These are phyloP conservation scores for Uropsilus gracilis DNA, from an alignment of 2,113 vertebrate genomes.

Conservation along the genomic window DNA sequence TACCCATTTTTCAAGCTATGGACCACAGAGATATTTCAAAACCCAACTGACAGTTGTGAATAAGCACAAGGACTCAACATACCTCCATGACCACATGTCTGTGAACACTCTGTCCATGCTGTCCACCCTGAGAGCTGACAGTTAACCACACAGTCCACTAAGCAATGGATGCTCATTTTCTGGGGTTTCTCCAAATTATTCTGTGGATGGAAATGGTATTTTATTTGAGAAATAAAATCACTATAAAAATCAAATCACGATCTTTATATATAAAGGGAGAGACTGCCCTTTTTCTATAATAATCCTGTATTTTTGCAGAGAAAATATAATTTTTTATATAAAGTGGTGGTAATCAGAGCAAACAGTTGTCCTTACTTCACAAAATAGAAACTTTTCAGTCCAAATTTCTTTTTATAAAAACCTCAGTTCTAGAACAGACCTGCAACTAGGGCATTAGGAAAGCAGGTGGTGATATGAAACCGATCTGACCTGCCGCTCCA, in stretches of 20 bases:
- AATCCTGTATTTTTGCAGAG: neutral
- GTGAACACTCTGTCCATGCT: conserved; percentile 93
- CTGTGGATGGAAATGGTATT: conserved; percentile 82
- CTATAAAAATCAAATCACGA: neutral
- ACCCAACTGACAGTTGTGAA: neutral
- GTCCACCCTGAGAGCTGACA: conserved; percentile 95
- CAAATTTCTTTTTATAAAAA: conserved; percentile 22
- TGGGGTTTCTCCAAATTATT: conserved; percentile 84
- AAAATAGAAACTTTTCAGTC: neutral
- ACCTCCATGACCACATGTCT: conserved; percentile 93
- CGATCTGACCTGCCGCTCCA: neutral
- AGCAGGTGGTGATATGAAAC: neutral
- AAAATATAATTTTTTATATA: neutral
- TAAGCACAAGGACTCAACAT: conserved; percentile 53
- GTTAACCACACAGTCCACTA: conserved; percentile 92
- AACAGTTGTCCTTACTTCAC: neutral
- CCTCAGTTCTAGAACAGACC: neutral
- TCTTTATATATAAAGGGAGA: neutral
- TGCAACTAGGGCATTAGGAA: neutral
- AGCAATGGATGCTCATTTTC: conserved; percentile 87
- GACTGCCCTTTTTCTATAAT: neutral
- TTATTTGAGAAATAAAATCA: neutral
- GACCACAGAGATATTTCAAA: neutral
- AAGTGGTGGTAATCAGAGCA: neutral
- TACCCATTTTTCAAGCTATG: neutral